Conservation (phyloP, 2,888 invertebrate genomes). For the Subacronicta megacephala region DNA sequence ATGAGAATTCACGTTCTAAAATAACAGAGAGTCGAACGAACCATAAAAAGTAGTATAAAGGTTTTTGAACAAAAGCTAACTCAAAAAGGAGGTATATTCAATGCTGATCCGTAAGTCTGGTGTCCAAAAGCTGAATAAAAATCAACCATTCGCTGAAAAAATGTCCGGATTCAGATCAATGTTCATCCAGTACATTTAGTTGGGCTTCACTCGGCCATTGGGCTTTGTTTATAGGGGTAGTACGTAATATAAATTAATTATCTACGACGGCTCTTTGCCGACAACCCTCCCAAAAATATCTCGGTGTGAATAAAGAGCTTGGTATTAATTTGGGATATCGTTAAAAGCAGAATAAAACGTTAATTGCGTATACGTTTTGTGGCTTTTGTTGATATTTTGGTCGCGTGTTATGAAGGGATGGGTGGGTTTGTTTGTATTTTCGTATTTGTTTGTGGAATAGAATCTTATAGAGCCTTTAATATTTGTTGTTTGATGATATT, state of each 20-base stretch:
- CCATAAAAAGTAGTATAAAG: not conserved
- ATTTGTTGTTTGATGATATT: not conserved
- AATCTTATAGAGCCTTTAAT: not conserved
- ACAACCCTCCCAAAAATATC: slow-evolving; percentile 47
- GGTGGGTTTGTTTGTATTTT: slow-evolving; percentile 5
- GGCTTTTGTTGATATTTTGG: slow-evolving; percentile 39
- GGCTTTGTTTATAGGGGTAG: slow-evolving; percentile 63
- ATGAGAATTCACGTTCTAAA: not conserved
- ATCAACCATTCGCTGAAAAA: slow-evolving; percentile 29
- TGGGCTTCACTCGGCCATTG: slow-evolving; percentile 42
- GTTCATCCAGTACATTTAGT: slow-evolving; percentile 38
- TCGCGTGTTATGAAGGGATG: slow-evolving; percentile 3
- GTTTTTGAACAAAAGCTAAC: not conserved
- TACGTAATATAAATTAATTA: slow-evolving; percentile 69
- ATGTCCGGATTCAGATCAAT: slow-evolving; percentile 26
- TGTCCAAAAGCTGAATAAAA: slow-evolving; percentile 39
- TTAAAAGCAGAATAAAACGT: slow-evolving; percentile 54
- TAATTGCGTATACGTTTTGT: slow-evolving; percentile 45
- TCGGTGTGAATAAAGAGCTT: slow-evolving; percentile 49
- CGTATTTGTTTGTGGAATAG: slow-evolving; percentile 10
- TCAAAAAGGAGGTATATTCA: slow-evolving; percentile 24
- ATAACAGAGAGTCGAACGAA: not conserved
- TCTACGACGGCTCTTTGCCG: slow-evolving; percentile 44
- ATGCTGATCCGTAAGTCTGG: slow-evolving; percentile 7
- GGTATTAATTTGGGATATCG: slow-evolving; percentile 57